phyloP scores from a whole-genome alignment of 2,888 invertebrate species.

The Ernsta delagoae region DNA sequence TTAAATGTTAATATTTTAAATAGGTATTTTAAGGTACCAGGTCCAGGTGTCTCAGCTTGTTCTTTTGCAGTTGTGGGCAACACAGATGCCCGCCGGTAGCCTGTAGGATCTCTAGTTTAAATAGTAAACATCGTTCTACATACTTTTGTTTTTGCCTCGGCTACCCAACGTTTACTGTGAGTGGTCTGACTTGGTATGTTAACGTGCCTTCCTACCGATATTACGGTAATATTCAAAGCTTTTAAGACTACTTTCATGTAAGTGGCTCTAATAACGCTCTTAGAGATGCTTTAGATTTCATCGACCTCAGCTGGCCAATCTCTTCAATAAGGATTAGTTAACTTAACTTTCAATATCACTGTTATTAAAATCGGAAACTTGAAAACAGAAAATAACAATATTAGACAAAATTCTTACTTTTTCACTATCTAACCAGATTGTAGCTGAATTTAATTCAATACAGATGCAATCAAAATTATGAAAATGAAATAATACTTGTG shows the following conservation, averaged over 20 bases:
- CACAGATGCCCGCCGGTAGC: background rate
- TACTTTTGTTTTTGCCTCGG: conserved; percentile 63
- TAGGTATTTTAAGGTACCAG: too few relatives aligned
- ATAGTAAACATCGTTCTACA: conserved; percentile 39
- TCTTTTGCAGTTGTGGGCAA: background rate
- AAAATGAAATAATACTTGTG: too few relatives aligned
- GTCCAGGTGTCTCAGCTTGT: too few relatives aligned
- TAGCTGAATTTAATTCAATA: too few relatives aligned
- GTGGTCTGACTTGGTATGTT: conserved; percentile 56
- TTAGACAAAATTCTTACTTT: too few relatives aligned
- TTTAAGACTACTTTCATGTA: conserved; percentile 28
- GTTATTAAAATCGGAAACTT: too few relatives aligned
- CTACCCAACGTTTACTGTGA: conserved; percentile 65
- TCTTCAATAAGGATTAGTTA: background rate
- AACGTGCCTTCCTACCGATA: conserved; percentile 43
- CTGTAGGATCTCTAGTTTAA: background rate
- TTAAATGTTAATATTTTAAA: too few relatives aligned
- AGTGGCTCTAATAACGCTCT: conserved; percentile 31
- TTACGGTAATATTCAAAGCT: conserved; percentile 37
- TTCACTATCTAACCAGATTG: too few relatives aligned
- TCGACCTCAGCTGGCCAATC: conserved; percentile 5
- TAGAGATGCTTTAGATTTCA: conserved; percentile 31
- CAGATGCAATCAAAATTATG: too few relatives aligned
- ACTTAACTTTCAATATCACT: background rate
- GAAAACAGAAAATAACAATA: too few relatives aligned